Evolutionary conservation across 1,140 invertebrate species (phyloP).

Genomic region (Lineus longissimus): DNA sequence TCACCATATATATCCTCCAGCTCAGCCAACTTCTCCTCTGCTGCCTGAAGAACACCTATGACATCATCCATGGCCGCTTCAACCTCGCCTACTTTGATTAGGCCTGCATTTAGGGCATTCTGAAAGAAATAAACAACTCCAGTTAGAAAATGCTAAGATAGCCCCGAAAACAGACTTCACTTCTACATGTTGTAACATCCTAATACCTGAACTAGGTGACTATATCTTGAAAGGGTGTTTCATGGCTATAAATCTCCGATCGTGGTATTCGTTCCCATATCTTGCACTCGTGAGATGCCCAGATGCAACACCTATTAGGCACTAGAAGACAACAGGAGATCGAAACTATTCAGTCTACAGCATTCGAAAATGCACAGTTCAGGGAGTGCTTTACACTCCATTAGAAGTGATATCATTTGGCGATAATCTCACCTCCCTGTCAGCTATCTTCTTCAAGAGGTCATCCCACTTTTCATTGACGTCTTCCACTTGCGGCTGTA

Average conservation of each 20-base stretch:
- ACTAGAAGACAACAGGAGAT: no score
- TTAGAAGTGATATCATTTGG: no score
- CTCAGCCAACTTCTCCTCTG: conserved; percentile 54
- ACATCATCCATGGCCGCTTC: conserved; percentile 92
- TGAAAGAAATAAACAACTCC: conserved; percentile 31
- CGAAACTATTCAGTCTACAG: no score
- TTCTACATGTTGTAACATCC: no score
- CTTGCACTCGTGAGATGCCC: no score
- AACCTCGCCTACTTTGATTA: conserved; percentile 91
- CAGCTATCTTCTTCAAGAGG: conserved; percentile 80
- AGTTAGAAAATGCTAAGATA: conserved; percentile 3
- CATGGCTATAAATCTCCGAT: no score
- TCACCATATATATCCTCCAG: conserved; percentile 81
- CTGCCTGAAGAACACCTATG: conserved; percentile 59
- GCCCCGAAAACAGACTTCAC: not conserved
- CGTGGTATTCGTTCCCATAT: no score
- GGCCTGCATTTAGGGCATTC: conserved; percentile 82
- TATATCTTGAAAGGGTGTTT: no score
- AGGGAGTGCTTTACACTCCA: no score
- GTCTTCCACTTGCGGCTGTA: conserved; percentile 60
- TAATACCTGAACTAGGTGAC: no score
- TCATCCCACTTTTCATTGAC: conserved; percentile 92
- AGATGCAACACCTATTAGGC: no score
- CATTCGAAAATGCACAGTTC: no score
- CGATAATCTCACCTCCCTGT: conserved; percentile 73